Base-by-base conservation (phyloP, 2,888 invertebrate genomes). In the Poecilobothrus nobilitatus region DNA sequence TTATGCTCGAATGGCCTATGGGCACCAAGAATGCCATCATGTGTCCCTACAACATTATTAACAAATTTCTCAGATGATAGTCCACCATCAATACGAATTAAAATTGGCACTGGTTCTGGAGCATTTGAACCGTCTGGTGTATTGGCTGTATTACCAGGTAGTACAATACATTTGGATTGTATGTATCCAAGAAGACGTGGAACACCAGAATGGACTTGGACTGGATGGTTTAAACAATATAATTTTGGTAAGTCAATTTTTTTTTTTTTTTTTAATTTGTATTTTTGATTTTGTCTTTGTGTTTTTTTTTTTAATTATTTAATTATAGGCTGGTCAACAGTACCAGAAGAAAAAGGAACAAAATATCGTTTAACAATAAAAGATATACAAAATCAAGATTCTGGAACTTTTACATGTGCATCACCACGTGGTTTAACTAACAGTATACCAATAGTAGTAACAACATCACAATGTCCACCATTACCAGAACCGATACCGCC, bases 141-240 rank as follows among this genome's bases (percentile, higher is more conserved):
- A 72, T 81, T 94, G 71, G 90, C 90, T 34, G 90, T 94, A 63
- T 90, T 87, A 75, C 94, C 94, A 0, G 92, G 91, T 73, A 89
- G 81, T 71, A 91, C 91, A 6, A 83, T 94, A 21, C 89, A 91
- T 76, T 84, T 94, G 70, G 94, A 94, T 80, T 94, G 94, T 78
- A 86, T 94, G 74, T 89, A 90, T 76, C 88, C 89, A 1, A 84
- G 91, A 53, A 84, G 87, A 21, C 83, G 89, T 22, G 94, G 94
- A 1, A 89, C 90, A 71, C 94, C 94, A 0, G 91, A 91, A 76
- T 94, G 94, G 94, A 90, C 89, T 67, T 94, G 94, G 92, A 92
- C 92, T 0, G 89, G 92, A 69, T 88, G 89, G 69, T 86, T 88
- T 76, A 89, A 91, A 73, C 89, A 90, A 78, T 92, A 92, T 80